Evolutionary conservation across 2,888 invertebrate genomes (phyloP), one percentile per base, ranked within the genome.

Genomic region (Saturnia japonica): DNA sequence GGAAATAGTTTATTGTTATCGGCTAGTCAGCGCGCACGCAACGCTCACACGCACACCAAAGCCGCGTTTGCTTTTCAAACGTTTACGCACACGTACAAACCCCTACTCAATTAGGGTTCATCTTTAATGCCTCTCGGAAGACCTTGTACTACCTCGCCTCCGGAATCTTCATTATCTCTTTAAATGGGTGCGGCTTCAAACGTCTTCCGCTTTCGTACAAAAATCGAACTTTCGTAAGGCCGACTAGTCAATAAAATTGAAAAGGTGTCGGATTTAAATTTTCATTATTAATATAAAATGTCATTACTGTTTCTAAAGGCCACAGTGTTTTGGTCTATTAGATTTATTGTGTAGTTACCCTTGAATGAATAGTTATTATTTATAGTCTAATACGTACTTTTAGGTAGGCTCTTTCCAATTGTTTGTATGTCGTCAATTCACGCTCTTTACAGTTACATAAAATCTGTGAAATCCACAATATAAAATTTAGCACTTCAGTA

Each of bases 1-100:
- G 93, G 92, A 94, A 94, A 94, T 94, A 94, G 93, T 93, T 93
- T 93, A 94, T 94, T 94, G 94, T 94, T 94, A 94, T 93, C 93
- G 93, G 89, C 90, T 88, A 88, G 89, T 85, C 87, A 88, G 93
- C 91, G 91, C 90, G 84, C 91, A 91, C 91, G 91, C 88, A 89
- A 87, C 85, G 85, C 91, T 86, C 86, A 86, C 88, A 88, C 87
- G 84, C 88, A 83, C 87, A 85, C 87, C 83, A 80, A 76, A 82
- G 77, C 79, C 67, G 74, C 78, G 84, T 87, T 85, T 83, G 83
- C 83, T 87, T 89, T 90, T 88, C 90, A 90, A 91, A 91, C 85
- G 88, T 85, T 88, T 40, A 64, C 91, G 78, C 91, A 90, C 88
- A 89, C 89, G 76, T 80, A 79, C 76, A 80, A 76, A 82, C 82